phyloP scores from a whole-genome alignment of 2,888 invertebrate species.

The Callyntrura sp. region DNA sequence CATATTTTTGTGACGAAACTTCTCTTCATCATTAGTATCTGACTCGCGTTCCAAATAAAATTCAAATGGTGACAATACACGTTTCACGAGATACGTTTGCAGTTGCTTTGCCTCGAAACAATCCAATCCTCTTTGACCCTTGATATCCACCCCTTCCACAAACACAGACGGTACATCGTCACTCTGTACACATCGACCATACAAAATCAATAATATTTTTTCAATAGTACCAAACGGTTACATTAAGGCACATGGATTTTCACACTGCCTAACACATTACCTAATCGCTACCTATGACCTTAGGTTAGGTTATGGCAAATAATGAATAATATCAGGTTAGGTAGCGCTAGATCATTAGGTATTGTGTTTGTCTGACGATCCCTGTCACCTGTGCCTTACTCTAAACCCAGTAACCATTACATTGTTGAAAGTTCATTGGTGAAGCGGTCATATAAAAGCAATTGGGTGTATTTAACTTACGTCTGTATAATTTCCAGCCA shows the following conservation, averaged over 20 bases:
- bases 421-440: too few species aligned
- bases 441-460: too few species aligned
- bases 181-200: slow-evolving; percentile 10
- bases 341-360: too few species aligned
- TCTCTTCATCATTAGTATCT: background rate
- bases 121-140: background rate
- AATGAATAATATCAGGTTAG: too few species aligned
- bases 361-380: too few species aligned
- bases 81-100: slow-evolving; percentile 9
- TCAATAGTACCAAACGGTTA: background rate
- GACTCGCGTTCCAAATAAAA: slow-evolving; percentile 54
- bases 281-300: too few species aligned
- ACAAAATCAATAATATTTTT: background rate
- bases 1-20: slow-evolving; percentile 22
- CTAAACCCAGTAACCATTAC: too few species aligned
- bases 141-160: background rate
- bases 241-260: background rate
- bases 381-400: too few species aligned
- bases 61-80: slow-evolving; percentile 60
- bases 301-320: too few species aligned
- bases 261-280: too few species aligned
- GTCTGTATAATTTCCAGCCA: background rate
- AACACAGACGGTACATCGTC: background rate
- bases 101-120: background rate
- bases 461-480: too few species aligned